Conservation (phyloP, 2,888 invertebrate genomes). For the Drosophila pegasa region DNA sequence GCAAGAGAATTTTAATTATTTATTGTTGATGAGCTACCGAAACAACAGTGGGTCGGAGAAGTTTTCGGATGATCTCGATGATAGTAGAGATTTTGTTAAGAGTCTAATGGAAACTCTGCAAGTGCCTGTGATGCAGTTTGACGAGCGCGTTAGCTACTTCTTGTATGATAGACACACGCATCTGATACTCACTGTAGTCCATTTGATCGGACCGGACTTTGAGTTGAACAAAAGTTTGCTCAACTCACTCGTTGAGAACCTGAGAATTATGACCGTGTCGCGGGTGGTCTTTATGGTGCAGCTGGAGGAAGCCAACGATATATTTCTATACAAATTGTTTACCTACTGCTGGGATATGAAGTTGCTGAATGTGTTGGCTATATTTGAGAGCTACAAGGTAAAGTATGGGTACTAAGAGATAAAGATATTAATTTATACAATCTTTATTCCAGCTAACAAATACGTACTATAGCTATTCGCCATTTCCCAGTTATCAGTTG, state of each 20-base stretch:
- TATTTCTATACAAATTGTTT: conserved; percentile 59
- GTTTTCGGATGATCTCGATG: not conserved
- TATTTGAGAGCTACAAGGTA: conserved; percentile 70
- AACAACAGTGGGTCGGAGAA: conserved; percentile 31
- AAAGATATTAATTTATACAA: not conserved
- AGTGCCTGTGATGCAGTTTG: conserved; percentile 65
- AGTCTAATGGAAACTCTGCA: conserved; percentile 53
- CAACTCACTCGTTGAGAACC: conserved; percentile 54
- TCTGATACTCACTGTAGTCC: conserved; percentile 64
- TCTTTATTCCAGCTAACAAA: conserved; percentile 43
- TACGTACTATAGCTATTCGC: conserved; percentile 67
- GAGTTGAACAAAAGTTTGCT: conserved; percentile 55
- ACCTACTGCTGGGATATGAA: conserved; percentile 63
- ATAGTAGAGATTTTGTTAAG: conserved; percentile 27
- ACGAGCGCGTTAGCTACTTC: conserved; percentile 61
- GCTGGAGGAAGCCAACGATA: conserved; percentile 19
- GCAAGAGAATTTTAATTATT: conserved; percentile 42
- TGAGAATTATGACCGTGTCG: conserved; percentile 68
- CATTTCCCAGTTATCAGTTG: conserved; percentile 70
- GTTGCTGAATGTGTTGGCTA: conserved; percentile 71
- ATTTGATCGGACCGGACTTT: conserved; percentile 44
- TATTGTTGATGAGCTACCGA: conserved; percentile 55
- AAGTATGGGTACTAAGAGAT: not conserved
- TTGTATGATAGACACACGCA: conserved; percentile 54
- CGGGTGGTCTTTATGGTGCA: conserved; percentile 73